These are phyloP conservation scores for Chunga burmeisteri DNA, from an alignment of 2,113 vertebrate genomes.

Conservation along the genomic window DNA sequence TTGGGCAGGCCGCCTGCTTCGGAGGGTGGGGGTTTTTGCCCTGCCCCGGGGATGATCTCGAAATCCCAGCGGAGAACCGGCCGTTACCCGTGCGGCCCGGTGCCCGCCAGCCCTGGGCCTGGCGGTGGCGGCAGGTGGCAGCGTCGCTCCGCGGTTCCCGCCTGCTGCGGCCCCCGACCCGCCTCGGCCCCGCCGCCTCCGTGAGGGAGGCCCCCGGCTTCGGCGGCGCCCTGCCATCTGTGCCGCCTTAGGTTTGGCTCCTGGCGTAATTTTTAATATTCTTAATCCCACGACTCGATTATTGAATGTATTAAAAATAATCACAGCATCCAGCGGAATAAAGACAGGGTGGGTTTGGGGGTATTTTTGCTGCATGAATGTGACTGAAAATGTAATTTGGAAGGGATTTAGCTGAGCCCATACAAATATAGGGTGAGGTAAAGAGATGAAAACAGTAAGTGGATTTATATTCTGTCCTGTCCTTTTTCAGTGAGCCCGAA, in stretches of 20 bases:
- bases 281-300: not conserved
- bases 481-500: accelerated
- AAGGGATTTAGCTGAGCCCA: not conserved
- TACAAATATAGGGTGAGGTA: accelerated
- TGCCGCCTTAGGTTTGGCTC: not conserved
- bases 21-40: too few relatives aligned
- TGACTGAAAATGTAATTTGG: not conserved
- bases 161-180: not conserved
- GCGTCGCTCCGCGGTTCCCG: not conserved
- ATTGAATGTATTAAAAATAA: not conserved
- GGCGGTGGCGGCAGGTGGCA: constrained; percentile 39
- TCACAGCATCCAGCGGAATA: accelerated
- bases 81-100: not conserved
- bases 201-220: not conserved
- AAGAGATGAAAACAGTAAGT: not conserved
- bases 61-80: too few relatives aligned
- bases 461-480: not conserved
- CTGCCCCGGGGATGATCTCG: too few relatives aligned
- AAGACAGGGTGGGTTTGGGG: too few relatives aligned
- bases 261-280: too few relatives aligned
- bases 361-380: not conserved
- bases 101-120: not conserved
- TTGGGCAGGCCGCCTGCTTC: not conserved
- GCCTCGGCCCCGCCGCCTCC: too few relatives aligned
- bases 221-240: not conserved